Base-by-base conservation (phyloP, 2,113 vertebrate species). In the Bubo scandiacus region DNA sequence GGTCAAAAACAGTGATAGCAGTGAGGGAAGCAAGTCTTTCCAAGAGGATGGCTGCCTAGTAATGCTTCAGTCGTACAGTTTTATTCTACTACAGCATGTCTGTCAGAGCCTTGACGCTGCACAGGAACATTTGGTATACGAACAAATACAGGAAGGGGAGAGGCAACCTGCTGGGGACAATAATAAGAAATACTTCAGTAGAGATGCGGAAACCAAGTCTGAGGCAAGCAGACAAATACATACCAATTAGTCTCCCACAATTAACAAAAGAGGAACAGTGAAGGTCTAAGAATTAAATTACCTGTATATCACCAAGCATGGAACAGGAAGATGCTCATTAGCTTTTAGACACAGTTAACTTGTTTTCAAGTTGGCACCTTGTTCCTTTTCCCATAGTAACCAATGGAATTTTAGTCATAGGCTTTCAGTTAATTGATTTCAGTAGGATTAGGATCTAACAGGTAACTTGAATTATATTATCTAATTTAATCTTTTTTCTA, bases 101-200 rank as follows among this genome's bases (percentile, higher is more conserved):
- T 94, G 30, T 93, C 61, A 85, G 94, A 81, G 73, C 47, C 29
- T n/a, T 90, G 88, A 94, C 29, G n/a, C 70, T 93, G 70, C 68
- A 52, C 85, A 85, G 92, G 52, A 93, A 82, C 74, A 71, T 94
- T 81, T 67, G 61, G 55, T 78, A 32, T 93, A 71, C 1, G 57
- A 96, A 94, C 90, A 97, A 96, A 93, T 79, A 81, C 88, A 95
- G 95, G 92, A 96, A 97, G 78, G 90, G 90, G 78, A 95, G 92
- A 85, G 74, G 90, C 88, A 95, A 94, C 90, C 74, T 96, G 66
- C 81, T 75, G 81, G 49, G 88, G 88, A 97, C 92, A 96, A 93
- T 90, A 94, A 90, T 82, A 90, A 92, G 95, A 94, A 93, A 67
- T 96, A 92, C 61, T 97, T 95, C 78, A 75, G 95, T 52, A 82